Base-by-base conservation (phyloP, 37 sponge, comb jelly and placozoan species). In the Chondrosia reniformis region DNA sequence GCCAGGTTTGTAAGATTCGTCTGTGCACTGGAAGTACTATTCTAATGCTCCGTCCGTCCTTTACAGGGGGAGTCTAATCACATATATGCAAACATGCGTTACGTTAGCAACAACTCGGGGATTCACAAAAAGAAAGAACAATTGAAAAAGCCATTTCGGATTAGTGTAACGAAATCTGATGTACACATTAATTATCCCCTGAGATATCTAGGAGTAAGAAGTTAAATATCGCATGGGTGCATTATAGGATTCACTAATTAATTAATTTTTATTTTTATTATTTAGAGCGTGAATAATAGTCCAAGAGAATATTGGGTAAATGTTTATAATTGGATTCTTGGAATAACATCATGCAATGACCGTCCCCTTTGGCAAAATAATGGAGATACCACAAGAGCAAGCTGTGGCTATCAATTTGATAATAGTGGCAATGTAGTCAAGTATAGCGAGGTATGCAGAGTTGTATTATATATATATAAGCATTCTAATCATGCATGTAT, bases 81-180 rank as follows among this genome's bases (percentile, higher is more conserved):
- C 37, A 55, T 91, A 25, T 83, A 80, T 80, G 91, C 87, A 13
- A 80, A 74, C 45, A 77, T 91, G 0, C 73, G 63, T 57, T 63
- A 67, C 73, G 87, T 91, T 41, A 76, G 58, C 28, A 71, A 84
- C 52, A 76, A 80, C 45, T 79, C 77, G 19, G 65, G 55, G 30
- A 9, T 34, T 5, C 37, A 17, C 43, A 33, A 31, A 54, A 69
- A 75, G n/a, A 82, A 67, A 33, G 78, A 86, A 74, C 84, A 93
- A 41, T 74, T 93, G 59, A 80, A 45, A 40, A 93, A 86, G 62
- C 93, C 93, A 0, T 86, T 89, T 79, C 86, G 93, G 21, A 86
- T 93, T 31, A 39, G 55, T 25, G 90, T 93, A 31, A 65, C 89
- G 2, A 93, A 88, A 63, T 85, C 89, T 31, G 84, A 85, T 21